phyloP scores from a whole-genome alignment of 2,888 invertebrate species.

The Hypena proboscidalis region DNA sequence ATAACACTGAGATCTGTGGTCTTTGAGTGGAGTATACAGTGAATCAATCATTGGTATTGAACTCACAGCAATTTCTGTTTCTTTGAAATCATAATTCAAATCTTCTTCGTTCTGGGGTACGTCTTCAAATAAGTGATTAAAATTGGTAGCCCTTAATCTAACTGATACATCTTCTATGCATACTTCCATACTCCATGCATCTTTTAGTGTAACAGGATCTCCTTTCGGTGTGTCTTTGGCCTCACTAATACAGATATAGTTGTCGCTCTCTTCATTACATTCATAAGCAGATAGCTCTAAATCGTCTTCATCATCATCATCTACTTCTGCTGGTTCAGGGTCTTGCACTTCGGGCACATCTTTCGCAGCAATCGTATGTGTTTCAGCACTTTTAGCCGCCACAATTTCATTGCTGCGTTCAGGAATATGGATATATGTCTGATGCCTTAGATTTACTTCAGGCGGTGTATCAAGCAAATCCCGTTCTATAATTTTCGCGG shows the following conservation, averaged over 20 bases:
- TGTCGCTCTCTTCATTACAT: slow-evolving; percentile 64
- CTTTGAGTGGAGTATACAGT: slow-evolving; percentile 74
- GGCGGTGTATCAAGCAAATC: slow-evolving; percentile 70
- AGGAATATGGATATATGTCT: slow-evolving; percentile 17
- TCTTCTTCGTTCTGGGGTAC: slow-evolving; percentile 45
- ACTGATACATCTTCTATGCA: slow-evolving; percentile 73
- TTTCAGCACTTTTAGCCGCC: slow-evolving; percentile 41
- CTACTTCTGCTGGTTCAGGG: slow-evolving; percentile 48
- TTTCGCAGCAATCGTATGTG: slow-evolving; percentile 39
- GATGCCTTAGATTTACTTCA: slow-evolving; percentile 25
- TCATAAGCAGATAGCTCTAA: slow-evolving; percentile 65
- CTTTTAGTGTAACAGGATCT: slow-evolving; percentile 62
- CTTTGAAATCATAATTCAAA: slow-evolving; percentile 54
- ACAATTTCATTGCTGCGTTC: slow-evolving; percentile 33
- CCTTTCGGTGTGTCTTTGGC: slow-evolving; percentile 40
- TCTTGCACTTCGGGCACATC: slow-evolving; percentile 54
- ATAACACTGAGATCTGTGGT: slow-evolving; percentile 63
- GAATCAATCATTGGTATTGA: slow-evolving; percentile 67
- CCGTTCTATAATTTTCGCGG: slow-evolving; percentile 77
- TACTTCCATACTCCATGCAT: slow-evolving; percentile 75
- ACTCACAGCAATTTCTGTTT: slow-evolving; percentile 69
- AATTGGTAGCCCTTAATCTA: slow-evolving; percentile 66
- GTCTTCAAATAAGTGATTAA: slow-evolving; percentile 56
- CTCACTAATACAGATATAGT: slow-evolving; percentile 64
- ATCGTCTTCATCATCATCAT: slow-evolving; percentile 59